Base-by-base conservation (phyloP, 2,113 vertebrate genomes). In the Platysteira castanea region DNA sequence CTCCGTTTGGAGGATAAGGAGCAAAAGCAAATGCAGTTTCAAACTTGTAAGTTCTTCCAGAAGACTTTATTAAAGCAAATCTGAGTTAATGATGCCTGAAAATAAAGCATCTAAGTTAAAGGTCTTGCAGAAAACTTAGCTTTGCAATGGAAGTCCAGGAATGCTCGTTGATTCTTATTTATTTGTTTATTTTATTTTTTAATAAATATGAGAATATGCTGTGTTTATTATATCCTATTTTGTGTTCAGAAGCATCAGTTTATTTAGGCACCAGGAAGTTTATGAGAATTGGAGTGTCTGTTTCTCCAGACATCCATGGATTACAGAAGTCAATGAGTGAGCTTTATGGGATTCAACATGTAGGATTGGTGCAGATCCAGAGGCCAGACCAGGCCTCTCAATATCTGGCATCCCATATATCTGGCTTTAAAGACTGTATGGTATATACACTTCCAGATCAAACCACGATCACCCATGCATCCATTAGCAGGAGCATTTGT, bases 241-340 rank as follows among this genome's bases (percentile, higher is more conserved):
- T 70, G 3, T 78, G 9, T 35, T 90, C 31, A 52, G 6, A 61
- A 44, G 16, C 9, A 37, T 35, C 20, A 28, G 1, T 74, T 73
- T 41, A 41, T 56, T 78, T 88, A 57, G 10, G 11, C 8, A 80
- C 2, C 7, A 46, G 8, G 35, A 73, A 15, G 2, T 63, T 57
- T 54, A 17, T 28, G 30, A 21, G 3, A 6, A 7, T 18, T 59
- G 50, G 10, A 78, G 11, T 0, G 0, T 42, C 9, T 56, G 8
- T 12, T 78, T 54, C 61, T 61, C 19, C 28, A 71, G 33, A 31
- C 3, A 37, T 6, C 9, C 23, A 18, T 9, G 16, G 31, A 33
- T 52, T 74, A 74, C 21, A 65, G 23, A 83, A 70, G 24, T 9
- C 59, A 60, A 8, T 42, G 12, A 7, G 1, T 64, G 18, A 46